Percentiles rank a stretch among this genome's conserved stretches.
Evolutionary conservation across 2,888 invertebrate genomes (phyloP).

Genomic region (Syrista parreyssii): DNA sequence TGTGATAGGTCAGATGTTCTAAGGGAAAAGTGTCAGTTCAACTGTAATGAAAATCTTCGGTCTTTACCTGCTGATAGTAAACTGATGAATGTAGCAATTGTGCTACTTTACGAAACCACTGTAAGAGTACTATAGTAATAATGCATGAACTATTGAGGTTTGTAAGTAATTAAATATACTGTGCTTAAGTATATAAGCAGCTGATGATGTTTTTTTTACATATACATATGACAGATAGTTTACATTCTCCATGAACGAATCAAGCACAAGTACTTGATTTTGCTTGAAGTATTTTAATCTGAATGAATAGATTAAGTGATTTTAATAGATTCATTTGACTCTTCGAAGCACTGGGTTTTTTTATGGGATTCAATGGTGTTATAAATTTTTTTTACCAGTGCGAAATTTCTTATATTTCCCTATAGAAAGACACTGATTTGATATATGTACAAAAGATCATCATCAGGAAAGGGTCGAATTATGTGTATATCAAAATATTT

Average conservation of each 20-base stretch:
- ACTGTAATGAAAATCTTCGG: neutral
- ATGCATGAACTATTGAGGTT: neutral
- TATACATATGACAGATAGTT: neutral
- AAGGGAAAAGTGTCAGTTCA: conserved; percentile 19
- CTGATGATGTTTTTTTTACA: neutral
- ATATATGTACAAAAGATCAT: neutral
- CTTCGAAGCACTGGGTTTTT: neutral
- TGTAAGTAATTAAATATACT: neutral
- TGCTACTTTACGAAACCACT: neutral
- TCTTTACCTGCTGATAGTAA: neutral
- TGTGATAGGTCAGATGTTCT: conserved; percentile 62
- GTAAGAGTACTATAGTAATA: neutral
- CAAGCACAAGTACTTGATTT: neutral
- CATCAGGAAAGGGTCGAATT: neutral
- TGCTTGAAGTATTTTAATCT: neutral
- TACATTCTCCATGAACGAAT: neutral
- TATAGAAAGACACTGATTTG: neutral
- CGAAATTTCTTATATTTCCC: neutral
- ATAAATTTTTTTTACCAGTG: neutral
- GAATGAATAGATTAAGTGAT: too few relatives aligned
- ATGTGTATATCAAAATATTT: neutral
- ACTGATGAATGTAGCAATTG: neutral
- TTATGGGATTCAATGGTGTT: neutral
- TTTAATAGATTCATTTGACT: neutral
- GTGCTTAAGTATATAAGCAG: neutral